These are phyloP conservation scores for Listronotus oregonensis DNA, from an alignment of 1,140 invertebrate species.

Conservation along the genomic window DNA sequence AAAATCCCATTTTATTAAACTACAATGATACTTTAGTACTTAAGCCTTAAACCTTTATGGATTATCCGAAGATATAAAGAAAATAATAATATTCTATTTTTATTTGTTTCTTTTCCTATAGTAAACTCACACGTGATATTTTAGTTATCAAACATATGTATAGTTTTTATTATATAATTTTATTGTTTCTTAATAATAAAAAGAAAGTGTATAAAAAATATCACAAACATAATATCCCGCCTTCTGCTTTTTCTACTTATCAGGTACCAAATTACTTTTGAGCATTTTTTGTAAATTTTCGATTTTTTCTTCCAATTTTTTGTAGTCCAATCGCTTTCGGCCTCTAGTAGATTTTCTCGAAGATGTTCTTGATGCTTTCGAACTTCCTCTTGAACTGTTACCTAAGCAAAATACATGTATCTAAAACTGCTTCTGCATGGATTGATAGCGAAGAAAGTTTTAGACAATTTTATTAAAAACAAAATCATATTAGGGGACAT, in stretches of 20 bases:
- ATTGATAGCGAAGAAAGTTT: too few relatives aligned
- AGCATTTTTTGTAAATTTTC: constrained; percentile 37
- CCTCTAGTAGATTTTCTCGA: constrained; percentile 3
- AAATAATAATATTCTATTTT: too few relatives aligned
- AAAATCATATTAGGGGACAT: too few relatives aligned
- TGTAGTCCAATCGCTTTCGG: constrained; percentile 27
- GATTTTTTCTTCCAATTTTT: constrained; percentile 40
- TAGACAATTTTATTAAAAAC: too few relatives aligned
- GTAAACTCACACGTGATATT: too few relatives aligned
- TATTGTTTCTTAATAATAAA: constrained; percentile 4
- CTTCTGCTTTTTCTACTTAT: not conserved
- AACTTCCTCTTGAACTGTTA: constrained; percentile 33
- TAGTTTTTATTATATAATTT: constrained; percentile 14
- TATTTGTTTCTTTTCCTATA: too few relatives aligned
- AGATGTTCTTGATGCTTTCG: constrained; percentile 27
- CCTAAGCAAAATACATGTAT: constrained; percentile 4
- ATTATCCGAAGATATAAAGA: too few relatives aligned
- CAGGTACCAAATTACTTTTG: constrained; percentile 21
- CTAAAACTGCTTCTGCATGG: too few relatives aligned
- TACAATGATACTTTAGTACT: too few relatives aligned
- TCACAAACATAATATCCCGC: not conserved
- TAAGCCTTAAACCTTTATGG: too few relatives aligned
- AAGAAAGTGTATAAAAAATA: not conserved
- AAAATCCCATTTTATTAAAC: too few relatives aligned
- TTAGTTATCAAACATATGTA: too few relatives aligned